A percentile compares a stretch with the other conserved stretches of the same genome.
Evolutionary conservation across 2,888 invertebrate genomes (phyloP).

Genomic region (Gryllus longicercus): DNA sequence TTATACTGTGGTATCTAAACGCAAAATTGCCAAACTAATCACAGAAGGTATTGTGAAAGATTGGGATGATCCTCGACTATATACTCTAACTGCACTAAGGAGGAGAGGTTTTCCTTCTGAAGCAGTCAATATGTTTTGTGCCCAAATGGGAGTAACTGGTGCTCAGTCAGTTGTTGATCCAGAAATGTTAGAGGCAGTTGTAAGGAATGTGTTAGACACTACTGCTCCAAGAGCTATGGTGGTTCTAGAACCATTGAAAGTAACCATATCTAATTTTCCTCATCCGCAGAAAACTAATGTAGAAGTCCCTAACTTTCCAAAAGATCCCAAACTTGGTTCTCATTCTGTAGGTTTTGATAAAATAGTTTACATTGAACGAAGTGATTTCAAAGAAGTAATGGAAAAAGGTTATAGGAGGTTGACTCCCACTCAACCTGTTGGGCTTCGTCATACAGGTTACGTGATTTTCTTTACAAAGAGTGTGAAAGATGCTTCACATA

Average conservation of each 20-base stretch:
- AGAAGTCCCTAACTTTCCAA: conserved; percentile 85
- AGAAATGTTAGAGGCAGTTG: conserved; percentile 83
- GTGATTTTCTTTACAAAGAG: conserved; percentile 71
- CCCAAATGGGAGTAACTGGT: conserved; percentile 79
- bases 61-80: conserved; percentile 97
- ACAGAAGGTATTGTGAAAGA: conserved; percentile 80
- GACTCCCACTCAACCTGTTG: conserved; percentile 80
- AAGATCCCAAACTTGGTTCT: conserved; percentile 67
- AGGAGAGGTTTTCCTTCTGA: conserved; percentile 91
- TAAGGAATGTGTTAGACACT: conserved; percentile 83
- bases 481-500: conserved; percentile 61
- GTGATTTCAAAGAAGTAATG: conserved; percentile 83
- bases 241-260: conserved; percentile 83
- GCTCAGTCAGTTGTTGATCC: conserved; percentile 90
- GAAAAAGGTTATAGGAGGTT: conserved; percentile 89
- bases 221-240: conserved; percentile 89
- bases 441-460: conserved; percentile 85
- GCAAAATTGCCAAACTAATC: conserved; percentile 95
- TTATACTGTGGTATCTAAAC: conserved; percentile 96
- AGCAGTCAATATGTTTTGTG: conserved; percentile 94
- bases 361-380: conserved; percentile 81
- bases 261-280: conserved; percentile 77
- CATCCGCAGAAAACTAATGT: conserved; percentile 51
- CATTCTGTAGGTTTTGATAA: conserved; percentile 73
- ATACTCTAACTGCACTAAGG: conserved; percentile 89